Conservation (phyloP, 2,888 invertebrate species). For the Spodoptera littoralis region DNA sequence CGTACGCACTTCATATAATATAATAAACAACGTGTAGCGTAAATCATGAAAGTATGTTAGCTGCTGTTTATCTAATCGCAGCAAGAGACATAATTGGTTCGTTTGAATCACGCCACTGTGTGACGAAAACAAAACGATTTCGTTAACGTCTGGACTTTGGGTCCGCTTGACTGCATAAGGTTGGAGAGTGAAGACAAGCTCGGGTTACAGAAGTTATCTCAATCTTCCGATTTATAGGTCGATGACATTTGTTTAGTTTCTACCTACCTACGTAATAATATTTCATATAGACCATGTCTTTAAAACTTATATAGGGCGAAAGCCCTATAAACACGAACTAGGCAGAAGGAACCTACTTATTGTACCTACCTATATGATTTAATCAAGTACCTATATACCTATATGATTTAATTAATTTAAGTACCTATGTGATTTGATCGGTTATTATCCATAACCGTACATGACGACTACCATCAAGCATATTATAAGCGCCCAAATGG, state of each 20-base stretch:
- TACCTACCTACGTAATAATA: neutral
- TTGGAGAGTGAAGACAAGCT: slow-evolving; percentile 39
- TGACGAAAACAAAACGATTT: slow-evolving; percentile 75
- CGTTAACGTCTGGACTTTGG: slow-evolving; percentile 74
- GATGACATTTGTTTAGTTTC: slow-evolving; percentile 47
- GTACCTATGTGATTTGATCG: no score
- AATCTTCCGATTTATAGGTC: slow-evolving; percentile 53
- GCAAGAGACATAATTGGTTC: slow-evolving; percentile 77
- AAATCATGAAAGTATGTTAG: slow-evolving; percentile 54
- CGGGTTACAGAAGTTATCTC: slow-evolving; percentile 60
- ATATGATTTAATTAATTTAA: no score
- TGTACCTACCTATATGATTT: no score
- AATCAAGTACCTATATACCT: no score
- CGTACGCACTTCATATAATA: slow-evolving; percentile 5
- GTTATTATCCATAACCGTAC: no score
- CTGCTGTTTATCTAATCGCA: slow-evolving; percentile 77
- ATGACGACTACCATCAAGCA: no score
- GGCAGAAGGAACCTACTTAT: no score
- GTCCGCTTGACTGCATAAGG: slow-evolving; percentile 46
- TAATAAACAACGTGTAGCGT: slow-evolving; percentile 45
- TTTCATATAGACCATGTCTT: neutral
- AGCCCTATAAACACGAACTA: no score
- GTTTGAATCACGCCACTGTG: slow-evolving; percentile 81
- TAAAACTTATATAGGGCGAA: no score
- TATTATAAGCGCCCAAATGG: no score